Evolutionary conservation across 1,140 invertebrate genomes (phyloP).

Genomic region (Andricus grossulariae): DNA sequence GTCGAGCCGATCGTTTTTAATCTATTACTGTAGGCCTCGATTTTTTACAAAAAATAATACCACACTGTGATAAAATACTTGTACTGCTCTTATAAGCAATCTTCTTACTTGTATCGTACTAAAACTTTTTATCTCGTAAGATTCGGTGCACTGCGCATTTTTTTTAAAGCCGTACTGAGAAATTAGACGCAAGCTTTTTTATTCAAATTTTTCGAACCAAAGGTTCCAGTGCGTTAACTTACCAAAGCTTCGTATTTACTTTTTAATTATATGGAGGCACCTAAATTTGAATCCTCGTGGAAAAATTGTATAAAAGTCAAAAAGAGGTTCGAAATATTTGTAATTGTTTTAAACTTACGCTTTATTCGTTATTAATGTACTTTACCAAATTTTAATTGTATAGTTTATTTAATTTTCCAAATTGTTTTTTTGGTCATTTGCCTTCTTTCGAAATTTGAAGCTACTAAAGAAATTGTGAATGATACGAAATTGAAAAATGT

Average conservation of each 20-base stretch:
- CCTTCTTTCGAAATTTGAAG: slow-evolving; percentile 36
- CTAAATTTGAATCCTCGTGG: neutral
- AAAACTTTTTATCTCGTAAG: slow-evolving; percentile 11
- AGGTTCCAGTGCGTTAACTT: slow-evolving; percentile 49
- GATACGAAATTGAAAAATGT: slow-evolving; percentile 9
- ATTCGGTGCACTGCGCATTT: slow-evolving; percentile 23
- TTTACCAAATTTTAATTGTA: neutral
- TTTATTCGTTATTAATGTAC: neutral
- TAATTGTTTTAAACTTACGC: slow-evolving; percentile 14
- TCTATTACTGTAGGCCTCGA: slow-evolving; percentile 23
- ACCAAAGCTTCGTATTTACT: slow-evolving; percentile 59
- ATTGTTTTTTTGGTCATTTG: neutral
- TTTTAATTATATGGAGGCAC: slow-evolving; percentile 32
- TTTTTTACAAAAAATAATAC: slow-evolving; percentile 41
- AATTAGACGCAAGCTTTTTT: slow-evolving; percentile 3
- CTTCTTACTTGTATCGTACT: slow-evolving; percentile 22
- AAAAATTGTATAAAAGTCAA: neutral
- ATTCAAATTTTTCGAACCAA: slow-evolving; percentile 40
- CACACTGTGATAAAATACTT: slow-evolving; percentile 55
- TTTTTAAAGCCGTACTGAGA: slow-evolving; percentile 1
- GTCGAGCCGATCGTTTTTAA: slow-evolving; percentile 28
- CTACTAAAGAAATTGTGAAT: slow-evolving; percentile 20
- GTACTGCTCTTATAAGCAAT: slow-evolving; percentile 29
- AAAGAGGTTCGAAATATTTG: neutral
- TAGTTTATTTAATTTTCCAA: slow-evolving; percentile 29